Conservation (phyloP, 1,140 invertebrate species). For the Drosophila azteca region DNA sequence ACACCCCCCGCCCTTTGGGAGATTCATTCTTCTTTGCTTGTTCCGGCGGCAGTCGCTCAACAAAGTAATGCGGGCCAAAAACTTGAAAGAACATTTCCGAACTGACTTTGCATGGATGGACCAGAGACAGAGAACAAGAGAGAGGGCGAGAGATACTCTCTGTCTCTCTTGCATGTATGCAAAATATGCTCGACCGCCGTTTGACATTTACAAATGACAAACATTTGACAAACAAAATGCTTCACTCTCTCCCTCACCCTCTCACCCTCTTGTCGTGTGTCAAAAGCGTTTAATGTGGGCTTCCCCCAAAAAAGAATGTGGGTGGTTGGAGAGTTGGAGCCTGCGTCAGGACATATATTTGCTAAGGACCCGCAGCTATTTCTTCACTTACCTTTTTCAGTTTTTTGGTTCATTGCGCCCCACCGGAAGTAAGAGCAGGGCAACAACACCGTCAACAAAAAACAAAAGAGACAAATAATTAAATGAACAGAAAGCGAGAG, state of each 20-base stretch:
- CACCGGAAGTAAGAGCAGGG: conserved; percentile 17
- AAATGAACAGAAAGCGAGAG: conserved; percentile 48
- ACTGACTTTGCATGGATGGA: conserved; percentile 46
- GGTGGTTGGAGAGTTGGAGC: conserved; percentile 2
- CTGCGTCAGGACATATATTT: conserved; percentile 25
- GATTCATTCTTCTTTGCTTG: not conserved
- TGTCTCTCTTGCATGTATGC: conserved; percentile 40
- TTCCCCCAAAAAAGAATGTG: conserved; percentile 16
- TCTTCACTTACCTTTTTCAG: conserved; percentile 45
- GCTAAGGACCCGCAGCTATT: conserved; percentile 60
- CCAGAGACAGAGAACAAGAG: conserved; percentile 6
- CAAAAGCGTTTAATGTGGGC: conserved; percentile 63
- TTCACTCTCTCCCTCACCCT: not conserved
- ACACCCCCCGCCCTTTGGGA: not conserved
- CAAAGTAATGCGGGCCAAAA: conserved; percentile 61
- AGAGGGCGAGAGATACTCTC: not conserved
- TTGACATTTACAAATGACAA: conserved; percentile 83
- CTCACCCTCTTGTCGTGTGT: conserved; percentile 11
- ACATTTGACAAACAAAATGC: conserved; percentile 81
- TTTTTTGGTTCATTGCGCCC: conserved; percentile 42
- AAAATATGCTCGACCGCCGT: conserved; percentile 81
- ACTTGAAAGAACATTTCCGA: conserved; percentile 63
- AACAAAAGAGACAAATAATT: conserved; percentile 65
- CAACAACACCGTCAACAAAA: conserved; percentile 25
- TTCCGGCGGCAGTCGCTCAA: not conserved